These are phyloP conservation scores for Eupithecia centaureata DNA, from an alignment of 2,888 invertebrate genomes.

Conservation along the genomic window DNA sequence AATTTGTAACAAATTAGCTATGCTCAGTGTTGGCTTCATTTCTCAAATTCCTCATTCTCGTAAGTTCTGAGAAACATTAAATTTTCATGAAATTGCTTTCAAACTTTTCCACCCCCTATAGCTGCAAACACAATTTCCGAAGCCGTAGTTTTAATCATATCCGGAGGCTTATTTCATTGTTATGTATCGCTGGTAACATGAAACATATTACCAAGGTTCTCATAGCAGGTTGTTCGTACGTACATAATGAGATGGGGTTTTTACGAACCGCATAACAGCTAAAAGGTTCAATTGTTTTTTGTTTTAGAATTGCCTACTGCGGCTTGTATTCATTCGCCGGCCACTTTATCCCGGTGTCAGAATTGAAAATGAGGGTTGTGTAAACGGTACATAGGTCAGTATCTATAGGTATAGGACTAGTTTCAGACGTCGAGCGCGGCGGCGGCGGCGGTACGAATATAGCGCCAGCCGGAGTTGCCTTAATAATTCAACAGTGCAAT, in stretches of 20 bases:
- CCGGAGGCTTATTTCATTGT: conserved; percentile 55
- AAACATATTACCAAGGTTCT: conserved; percentile 1
- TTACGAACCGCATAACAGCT: conserved; percentile 45
- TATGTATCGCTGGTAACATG: conserved; percentile 31
- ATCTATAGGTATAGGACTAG: conserved; percentile 51
- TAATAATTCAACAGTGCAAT: conserved; percentile 84
- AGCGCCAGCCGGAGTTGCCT: conserved; percentile 77
- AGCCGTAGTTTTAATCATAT: conserved; percentile 69
- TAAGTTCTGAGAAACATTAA: conserved; percentile 77
- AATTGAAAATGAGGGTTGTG: conserved; percentile 78
- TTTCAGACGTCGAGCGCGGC: conserved; percentile 61
- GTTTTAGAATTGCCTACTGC: conserved; percentile 57
- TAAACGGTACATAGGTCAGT: conserved; percentile 66
- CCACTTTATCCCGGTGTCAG: conserved; percentile 78
- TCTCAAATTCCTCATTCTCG: conserved; percentile 76
- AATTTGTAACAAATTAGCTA: conserved; percentile 78
- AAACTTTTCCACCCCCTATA: conserved; percentile 78
- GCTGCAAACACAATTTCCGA: conserved; percentile 70
- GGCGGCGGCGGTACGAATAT: conserved; percentile 69
- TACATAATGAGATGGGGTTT: conserved; percentile 39
- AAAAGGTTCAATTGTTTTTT: conserved; percentile 56
- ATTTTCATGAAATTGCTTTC: conserved; percentile 81
- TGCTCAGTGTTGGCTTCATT: conserved; percentile 73
- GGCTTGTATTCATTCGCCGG: conserved; percentile 68
- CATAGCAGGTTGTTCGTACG: background rate